These are phyloP conservation scores for Cataglyphis cursor DNA, from an alignment of 2,888 invertebrate genomes.

Conservation along the genomic window DNA sequence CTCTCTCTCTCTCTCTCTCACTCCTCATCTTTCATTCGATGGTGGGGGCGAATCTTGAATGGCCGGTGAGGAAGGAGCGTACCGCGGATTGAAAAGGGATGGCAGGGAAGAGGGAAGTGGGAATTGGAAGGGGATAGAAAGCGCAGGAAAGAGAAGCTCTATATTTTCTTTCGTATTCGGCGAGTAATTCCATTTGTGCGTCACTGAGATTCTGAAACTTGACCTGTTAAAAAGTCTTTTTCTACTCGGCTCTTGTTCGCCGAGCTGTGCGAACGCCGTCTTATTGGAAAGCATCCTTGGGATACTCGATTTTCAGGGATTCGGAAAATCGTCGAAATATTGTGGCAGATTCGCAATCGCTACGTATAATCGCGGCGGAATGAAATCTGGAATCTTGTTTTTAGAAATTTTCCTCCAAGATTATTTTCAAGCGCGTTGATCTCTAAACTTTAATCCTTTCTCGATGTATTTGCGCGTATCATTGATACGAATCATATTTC, in stretches of 20 bases:
- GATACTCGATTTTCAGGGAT: constrained; percentile 15
- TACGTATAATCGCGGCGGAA: background rate
- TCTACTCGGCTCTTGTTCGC: constrained; percentile 66
- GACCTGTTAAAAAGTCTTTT: constrained; percentile 85
- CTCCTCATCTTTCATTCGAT: constrained; percentile 41
- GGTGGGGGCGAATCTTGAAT: constrained; percentile 65
- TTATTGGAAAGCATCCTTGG: constrained; percentile 14
- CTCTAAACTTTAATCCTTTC: background rate
- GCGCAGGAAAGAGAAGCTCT: constrained; percentile 56
- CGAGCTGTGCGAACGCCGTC: constrained; percentile 35
- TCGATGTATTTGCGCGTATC: background rate
- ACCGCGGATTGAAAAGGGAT: constrained; percentile 56
- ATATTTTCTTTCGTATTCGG: constrained; percentile 67
- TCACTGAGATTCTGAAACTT: constrained; percentile 82
- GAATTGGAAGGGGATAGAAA: constrained; percentile 44
- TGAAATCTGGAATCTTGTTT: background rate
- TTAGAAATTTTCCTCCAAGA: background rate
- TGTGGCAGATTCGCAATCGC: constrained; percentile 7
- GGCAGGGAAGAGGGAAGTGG: constrained; percentile 50
- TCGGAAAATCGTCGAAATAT: constrained; percentile 39
- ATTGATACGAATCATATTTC: constrained; percentile 21
- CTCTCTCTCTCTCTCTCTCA: constrained; percentile 13
- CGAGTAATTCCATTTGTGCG: constrained; percentile 84
- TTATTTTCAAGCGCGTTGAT: background rate
- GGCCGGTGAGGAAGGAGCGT: constrained; percentile 57